A percentile compares a stretch with the other conserved stretches of the same genome.
Evolutionary conservation across 1,140 invertebrate genomes (phyloP).

Genomic region (Aporrectodea caliginosa): DNA sequence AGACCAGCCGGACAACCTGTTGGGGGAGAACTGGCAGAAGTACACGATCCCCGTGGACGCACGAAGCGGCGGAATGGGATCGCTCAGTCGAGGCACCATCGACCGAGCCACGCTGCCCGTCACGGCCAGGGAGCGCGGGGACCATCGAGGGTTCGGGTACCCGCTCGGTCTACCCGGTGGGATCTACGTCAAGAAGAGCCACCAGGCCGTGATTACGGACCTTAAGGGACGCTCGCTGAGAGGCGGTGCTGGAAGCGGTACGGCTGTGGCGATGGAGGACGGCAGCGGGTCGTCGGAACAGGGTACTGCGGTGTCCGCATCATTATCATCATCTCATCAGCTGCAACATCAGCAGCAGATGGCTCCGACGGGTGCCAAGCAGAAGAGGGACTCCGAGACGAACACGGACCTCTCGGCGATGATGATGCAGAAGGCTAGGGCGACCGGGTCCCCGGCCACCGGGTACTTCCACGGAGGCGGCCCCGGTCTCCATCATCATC

Average conservation of each 20-base stretch:
- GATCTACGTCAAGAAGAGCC: slow-evolving; percentile 21
- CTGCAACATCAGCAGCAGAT: background rate
- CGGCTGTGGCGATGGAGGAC: slow-evolving; percentile 26
- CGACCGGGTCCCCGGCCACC: slow-evolving; percentile 60
- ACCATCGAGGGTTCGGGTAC: background rate
- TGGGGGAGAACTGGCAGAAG: slow-evolving; percentile 36
- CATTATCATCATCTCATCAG: too few species aligned
- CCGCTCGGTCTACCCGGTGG: slow-evolving; percentile 11
- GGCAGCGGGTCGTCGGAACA: slow-evolving; percentile 23
- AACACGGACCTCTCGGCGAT: slow-evolving; percentile 52
- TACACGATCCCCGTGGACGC: slow-evolving; percentile 32
- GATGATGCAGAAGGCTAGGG: slow-evolving; percentile 29
- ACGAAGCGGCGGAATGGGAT: background rate
- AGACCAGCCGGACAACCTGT: slow-evolving; percentile 6
- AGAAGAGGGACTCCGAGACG: slow-evolving; percentile 44
- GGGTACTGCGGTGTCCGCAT: background rate
- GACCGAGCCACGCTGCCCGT: background rate
- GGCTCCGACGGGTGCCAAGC: slow-evolving; percentile 7
- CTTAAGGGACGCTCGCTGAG: slow-evolving; percentile 5
- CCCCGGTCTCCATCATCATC: slow-evolving; percentile 58
- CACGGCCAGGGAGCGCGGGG: background rate
- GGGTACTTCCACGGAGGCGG: slow-evolving; percentile 67
- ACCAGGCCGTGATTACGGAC: slow-evolving; percentile 18
- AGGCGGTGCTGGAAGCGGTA: background rate
- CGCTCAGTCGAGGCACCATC: background rate